Evolutionary conservation across 2,888 invertebrate species (phyloP), one percentile per base, ranked within the genome.

Genomic region (Eupithecia exiguata): DNA sequence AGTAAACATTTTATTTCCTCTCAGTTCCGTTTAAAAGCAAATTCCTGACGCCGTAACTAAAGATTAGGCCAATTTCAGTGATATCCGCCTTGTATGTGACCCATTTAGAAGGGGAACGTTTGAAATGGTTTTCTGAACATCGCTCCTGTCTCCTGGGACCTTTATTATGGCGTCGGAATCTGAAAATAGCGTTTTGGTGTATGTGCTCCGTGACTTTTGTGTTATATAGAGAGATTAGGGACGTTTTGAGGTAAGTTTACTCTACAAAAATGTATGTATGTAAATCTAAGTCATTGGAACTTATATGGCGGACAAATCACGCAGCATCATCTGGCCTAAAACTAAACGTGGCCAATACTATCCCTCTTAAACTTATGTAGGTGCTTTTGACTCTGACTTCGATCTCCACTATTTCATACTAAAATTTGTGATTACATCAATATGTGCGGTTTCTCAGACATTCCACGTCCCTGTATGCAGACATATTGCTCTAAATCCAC

Each of bases 31-130:
- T 84, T 83, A 86, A 86, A 84, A 84, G 85, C 84, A 83, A 86
- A 87, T 86, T 88, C 85, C 84, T 79, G 86, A 80, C 80, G 84
- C 83, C 84, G 87, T 90, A 89, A 89, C 88, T 89, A 88, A 88
- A 89, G 90, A 90, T 90, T 90, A 90, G 86, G 84, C 87, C 89
- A 87, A 89, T 89, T 89, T 87, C 82, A 84, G 82, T 85, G 86
- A 88, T 89, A 87, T 87, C 86, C 86, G 83, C 81, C 82, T 84
- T 83, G 84, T 85, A 81, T 86, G 86, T 80, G 86, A 84, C 86
- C 87, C 86, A 86, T 88, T 89, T 87, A 83, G 82, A 82, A 86
- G 84, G 82, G 82, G 83, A 83, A 84, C 84, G 86, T 84, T 84
- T 86, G 84, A 86, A 90, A 90, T 89, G 86, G 88, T 83, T 88